Evolutionary conservation across 2,113 vertebrate species (phyloP).

Genomic region (Gracilinanus agilis): DNA sequence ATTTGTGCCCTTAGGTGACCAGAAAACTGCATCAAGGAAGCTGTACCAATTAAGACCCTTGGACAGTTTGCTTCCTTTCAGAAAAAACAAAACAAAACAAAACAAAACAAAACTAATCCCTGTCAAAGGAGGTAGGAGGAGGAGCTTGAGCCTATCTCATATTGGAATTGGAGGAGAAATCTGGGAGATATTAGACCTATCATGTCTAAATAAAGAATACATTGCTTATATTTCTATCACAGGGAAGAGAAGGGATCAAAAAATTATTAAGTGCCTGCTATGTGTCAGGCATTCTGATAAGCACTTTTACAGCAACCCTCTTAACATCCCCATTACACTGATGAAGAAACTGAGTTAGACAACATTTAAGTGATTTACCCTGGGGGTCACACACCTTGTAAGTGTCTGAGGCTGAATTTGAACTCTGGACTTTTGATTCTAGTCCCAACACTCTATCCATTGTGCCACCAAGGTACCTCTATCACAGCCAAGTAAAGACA

Average conservation of each 20-base stretch:
- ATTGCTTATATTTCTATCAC: background rate
- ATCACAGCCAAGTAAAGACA: background rate
- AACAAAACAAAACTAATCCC: no score
- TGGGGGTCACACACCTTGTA: background rate
- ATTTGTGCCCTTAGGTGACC: background rate
- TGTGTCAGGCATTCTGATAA: background rate
- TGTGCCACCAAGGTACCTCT: background rate
- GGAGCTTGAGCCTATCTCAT: background rate
- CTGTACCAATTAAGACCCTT: background rate
- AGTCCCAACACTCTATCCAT: background rate
- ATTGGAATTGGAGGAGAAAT: background rate
- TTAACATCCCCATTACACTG: background rate
- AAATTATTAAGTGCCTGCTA: background rate
- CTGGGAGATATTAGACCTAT: background rate
- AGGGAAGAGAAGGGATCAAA: background rate
- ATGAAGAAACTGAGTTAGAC: background rate
- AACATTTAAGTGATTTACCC: background rate
- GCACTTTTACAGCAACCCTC: background rate
- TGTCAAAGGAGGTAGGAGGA: background rate
- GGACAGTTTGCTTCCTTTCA: background rate
- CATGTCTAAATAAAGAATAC: background rate
- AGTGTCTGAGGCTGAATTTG: background rate
- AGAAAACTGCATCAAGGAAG: background rate
- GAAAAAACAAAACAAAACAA: no score
- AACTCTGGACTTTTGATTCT: background rate